Base-by-base conservation (phyloP, 2,888 invertebrate species). In the Pristionchus maxplancki region DNA sequence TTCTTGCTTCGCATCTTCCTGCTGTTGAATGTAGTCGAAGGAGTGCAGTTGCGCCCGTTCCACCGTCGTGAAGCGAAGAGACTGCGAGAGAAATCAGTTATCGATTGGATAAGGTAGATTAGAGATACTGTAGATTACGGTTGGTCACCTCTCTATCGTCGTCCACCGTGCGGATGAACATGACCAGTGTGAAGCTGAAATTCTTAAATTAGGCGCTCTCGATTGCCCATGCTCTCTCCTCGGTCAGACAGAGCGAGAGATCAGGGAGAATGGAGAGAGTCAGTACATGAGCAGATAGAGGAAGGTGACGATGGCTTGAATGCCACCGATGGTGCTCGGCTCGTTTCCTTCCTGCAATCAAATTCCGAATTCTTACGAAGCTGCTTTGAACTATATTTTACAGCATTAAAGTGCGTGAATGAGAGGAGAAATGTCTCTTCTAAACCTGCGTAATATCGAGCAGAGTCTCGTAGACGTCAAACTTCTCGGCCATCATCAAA, bases 221-320 rank as follows among this genome's bases (percentile, higher is more conserved):
- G n/a, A n/a, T n/a, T n/a, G n/a, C n/a, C n/a, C n/a, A n/a, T n/a
- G n/a, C n/a, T 1, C 50, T 50, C 11, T 50, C 4, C 2, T 1
- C 24, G 28, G 13, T 64, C 28, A 64, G 28, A 28, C 0, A 28
- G 5, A 8, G 13, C 64, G 64, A 64, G 64, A 64, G 28, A 64
- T 17, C n/a, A n/a, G 20, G 64, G 28, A 64, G 6, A 28, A 58
- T 58, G 24, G 9, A 4, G 58, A n/a, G 15, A 31, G 2, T 67
- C 15, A 67, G 31, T 78, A 78, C 78, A 78, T 28, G 20, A 78
- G 78, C n/a, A 78, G 48, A 34, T 78, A 78, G 78, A 78, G 78
- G 28, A 78, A 78, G 44, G 48, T 48, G 28, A 48, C 4, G 44
- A 78, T 40, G n/a, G 78, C 37, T 28, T 78, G 78, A 9, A 44